phyloP scores from a whole-genome alignment of 1,140 invertebrate species.

The Aphelinus certus region DNA sequence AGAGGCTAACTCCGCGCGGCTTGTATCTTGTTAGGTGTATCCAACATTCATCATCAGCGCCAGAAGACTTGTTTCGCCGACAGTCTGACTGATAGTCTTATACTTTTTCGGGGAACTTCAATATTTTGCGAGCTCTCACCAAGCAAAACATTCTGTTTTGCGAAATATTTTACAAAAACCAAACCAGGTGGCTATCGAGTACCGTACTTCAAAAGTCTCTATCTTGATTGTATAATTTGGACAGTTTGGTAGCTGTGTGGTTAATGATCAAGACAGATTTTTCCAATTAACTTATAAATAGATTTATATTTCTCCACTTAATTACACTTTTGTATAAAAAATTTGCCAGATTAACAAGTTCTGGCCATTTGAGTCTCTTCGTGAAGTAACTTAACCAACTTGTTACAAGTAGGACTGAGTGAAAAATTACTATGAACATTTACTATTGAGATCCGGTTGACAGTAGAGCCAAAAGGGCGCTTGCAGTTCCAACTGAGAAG shows the following conservation, averaged over 20 bases:
- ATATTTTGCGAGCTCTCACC: no score
- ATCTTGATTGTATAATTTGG: no score
- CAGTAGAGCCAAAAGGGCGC: slow-evolving; percentile 88
- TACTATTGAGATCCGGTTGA: slow-evolving; percentile 78
- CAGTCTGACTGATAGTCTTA: no score
- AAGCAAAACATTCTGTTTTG: no score
- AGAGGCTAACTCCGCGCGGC: neutral
- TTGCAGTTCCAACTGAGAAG: slow-evolving; percentile 85
- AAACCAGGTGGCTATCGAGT: no score
- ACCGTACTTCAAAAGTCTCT: no score
- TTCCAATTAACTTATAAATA: slow-evolving; percentile 49
- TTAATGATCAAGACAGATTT: no score
- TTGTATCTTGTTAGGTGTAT: neutral
- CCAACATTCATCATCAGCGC: slow-evolving; percentile 16
- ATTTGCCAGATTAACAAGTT: slow-evolving; percentile 23
- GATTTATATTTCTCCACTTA: slow-evolving; percentile 36
- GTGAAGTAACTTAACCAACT: slow-evolving; percentile 32
- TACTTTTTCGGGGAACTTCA: no score
- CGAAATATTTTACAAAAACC: no score
- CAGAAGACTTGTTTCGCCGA: slow-evolving; percentile 11
- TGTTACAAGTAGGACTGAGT: slow-evolving; percentile 18
- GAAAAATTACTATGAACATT: slow-evolving; percentile 1
- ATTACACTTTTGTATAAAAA: slow-evolving; percentile 30
- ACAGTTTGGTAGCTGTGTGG: no score
- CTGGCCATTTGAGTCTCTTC: slow-evolving; percentile 15